Conservation (phyloP, 2,797 vertebrate genomes). For the Malurus leucopterus region DNA sequence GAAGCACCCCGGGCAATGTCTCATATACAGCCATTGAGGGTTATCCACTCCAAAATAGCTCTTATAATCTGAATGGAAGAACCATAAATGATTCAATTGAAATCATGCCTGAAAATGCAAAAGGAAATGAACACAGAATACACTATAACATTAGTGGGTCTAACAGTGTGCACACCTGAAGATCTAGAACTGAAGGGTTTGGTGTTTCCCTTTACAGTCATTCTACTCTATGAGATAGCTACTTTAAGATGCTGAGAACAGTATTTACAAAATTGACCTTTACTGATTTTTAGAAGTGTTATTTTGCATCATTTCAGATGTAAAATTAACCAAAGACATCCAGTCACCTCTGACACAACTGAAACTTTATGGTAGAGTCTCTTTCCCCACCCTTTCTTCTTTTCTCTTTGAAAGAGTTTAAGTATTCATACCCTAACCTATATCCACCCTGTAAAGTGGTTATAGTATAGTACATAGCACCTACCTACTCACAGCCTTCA, state of each 20-base stretch:
- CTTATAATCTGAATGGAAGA: constrained; percentile 63
- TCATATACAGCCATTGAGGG: constrained; percentile 60
- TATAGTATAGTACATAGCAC: neutral
- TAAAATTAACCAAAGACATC: neutral
- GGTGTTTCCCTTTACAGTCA: neutral
- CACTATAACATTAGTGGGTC: neutral
- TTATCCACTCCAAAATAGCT: constrained; percentile 64
- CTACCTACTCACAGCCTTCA: neutral
- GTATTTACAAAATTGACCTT: neutral
- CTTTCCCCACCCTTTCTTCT: neutral
- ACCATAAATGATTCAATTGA: constrained; percentile 63
- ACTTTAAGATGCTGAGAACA: neutral
- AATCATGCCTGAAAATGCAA: constrained; percentile 49
- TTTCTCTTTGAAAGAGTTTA: neutral
- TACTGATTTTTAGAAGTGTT: neutral
- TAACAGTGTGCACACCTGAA: neutral
- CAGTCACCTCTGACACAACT: neutral
- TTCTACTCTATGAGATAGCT: neutral
- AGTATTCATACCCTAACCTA: neutral
- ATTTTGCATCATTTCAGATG: neutral
- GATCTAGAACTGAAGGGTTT: neutral
- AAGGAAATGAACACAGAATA: constrained; percentile 45
- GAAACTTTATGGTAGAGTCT: neutral
- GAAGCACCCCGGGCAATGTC: constrained; percentile 59
- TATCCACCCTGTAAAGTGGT: neutral